Percentiles rank a stretch among this genome's conserved stretches.
These are phyloP conservation scores for Sphenopsis melanotis DNA, from an alignment of 2,797 vertebrate genomes.

Conservation along the genomic window DNA sequence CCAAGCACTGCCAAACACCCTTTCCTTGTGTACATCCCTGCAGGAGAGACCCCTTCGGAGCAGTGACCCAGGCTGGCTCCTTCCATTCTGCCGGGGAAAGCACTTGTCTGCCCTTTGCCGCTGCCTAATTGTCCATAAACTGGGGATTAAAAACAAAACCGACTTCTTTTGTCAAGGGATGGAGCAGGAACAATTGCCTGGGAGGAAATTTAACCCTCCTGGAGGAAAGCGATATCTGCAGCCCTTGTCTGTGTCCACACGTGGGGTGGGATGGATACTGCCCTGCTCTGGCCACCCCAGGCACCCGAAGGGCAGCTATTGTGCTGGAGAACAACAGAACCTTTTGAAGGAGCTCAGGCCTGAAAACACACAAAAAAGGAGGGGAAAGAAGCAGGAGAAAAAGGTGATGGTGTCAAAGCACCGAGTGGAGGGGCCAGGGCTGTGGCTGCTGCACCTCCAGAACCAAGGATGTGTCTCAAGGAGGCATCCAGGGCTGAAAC, in stretches of 20 bases:
- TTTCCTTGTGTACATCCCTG: neutral
- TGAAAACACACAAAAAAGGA: neutral
- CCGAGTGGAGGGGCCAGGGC: accelerated
- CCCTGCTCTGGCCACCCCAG: neutral
- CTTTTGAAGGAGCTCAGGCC: neutral
- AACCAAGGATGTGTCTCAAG: neutral
- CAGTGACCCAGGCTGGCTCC: accelerated
- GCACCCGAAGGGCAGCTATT: neutral
- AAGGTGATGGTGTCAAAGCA: neutral
- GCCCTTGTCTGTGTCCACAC: neutral
- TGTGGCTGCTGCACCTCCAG: neutral
- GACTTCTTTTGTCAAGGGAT: neutral
- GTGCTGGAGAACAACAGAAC: neutral
- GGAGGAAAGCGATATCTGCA: neutral
- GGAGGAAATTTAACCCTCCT: constrained; percentile 11
- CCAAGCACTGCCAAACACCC: neutral
- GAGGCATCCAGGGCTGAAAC: neutral
- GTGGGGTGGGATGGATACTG: neutral
- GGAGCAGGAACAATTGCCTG: neutral
- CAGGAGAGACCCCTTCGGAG: neutral
- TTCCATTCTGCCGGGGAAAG: neutral
- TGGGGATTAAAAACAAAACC: neutral
- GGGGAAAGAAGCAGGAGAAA: neutral
- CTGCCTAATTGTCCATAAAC: neutral
- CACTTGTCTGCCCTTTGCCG: neutral